Conservation (phyloP, 2,888 invertebrate genomes). For the Tupiocoris notatus region DNA sequence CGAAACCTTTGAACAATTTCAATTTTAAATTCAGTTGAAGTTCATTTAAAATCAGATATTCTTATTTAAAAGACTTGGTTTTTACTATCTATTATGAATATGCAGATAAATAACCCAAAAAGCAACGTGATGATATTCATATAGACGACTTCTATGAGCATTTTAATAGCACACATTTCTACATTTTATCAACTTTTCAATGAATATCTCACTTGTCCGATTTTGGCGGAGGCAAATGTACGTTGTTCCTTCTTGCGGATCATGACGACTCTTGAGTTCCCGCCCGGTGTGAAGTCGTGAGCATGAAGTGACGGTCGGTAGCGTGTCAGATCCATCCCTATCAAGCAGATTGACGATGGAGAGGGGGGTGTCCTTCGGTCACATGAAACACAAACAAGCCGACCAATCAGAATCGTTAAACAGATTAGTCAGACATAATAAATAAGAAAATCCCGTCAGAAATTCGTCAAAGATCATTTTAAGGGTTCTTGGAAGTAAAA, state of each 20-base stretch:
- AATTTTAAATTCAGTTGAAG: too few relatives aligned
- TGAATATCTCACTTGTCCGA: slow-evolving; percentile 57
- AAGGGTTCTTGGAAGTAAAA: too few relatives aligned
- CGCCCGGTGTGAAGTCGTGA: slow-evolving; percentile 52
- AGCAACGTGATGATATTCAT: neutral
- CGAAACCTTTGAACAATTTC: too few relatives aligned
- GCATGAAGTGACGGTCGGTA: slow-evolving; percentile 50
- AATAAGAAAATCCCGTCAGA: too few relatives aligned
- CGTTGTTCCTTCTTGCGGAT: slow-evolving; percentile 67
- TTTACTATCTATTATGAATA: too few relatives aligned
- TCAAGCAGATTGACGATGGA: slow-evolving; percentile 7
- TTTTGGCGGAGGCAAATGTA: slow-evolving; percentile 62
- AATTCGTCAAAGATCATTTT: too few relatives aligned
- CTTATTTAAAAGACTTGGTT: too few relatives aligned
- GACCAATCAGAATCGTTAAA: neutral
- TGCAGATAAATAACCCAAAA: neutral
- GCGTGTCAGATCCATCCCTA: slow-evolving; percentile 45
- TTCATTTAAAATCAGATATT: too few relatives aligned
- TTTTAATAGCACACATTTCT: neutral
- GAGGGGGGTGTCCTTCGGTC: slow-evolving; percentile 33
- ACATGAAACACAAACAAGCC: neutral
- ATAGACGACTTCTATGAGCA: neutral
- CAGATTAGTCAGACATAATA: too few relatives aligned
- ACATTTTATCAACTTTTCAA: neutral
- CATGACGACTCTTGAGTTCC: slow-evolving; percentile 61